phyloP scores from a whole-genome alignment of 2,888 invertebrate genomes.

The Leptopilina drosophilae region DNA sequence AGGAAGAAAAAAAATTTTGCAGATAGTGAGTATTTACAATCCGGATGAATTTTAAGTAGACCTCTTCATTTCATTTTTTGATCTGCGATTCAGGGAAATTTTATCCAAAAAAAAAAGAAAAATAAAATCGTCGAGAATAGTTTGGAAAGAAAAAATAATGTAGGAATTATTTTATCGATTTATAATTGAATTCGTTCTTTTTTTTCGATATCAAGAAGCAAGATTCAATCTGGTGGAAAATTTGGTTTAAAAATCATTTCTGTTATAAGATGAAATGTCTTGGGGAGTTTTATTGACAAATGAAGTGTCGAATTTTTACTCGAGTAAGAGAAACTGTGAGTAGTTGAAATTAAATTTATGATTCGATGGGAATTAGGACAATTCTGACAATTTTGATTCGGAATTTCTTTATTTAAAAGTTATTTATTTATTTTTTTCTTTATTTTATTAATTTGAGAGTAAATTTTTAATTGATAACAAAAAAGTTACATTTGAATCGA shows the following conservation, averaged over 20 bases:
- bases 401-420: neutral
- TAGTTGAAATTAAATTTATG: constrained; percentile 8
- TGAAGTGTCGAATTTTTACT: neutral
- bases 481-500: no score
- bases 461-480: no score
- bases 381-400: neutral
- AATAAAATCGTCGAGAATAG: no score
- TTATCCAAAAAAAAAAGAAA: no score
- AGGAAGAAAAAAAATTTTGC: neutral
- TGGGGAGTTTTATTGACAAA: neutral
- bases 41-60: neutral
- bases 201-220: neutral
- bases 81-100: neutral
- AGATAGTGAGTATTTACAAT: constrained; percentile 15
- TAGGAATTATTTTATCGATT: neutral
- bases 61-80: neutral
- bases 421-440: no score
- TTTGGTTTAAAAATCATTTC: constrained; percentile 4
- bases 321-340: neutral
- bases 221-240: constrained; percentile 4
- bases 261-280: neutral
- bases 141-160: no score
- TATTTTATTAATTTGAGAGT: no score
- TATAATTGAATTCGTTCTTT: neutral
- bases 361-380: neutral